Conservation (phyloP, 2,113 vertebrate genomes). For the Odocoileus hemionus region DNA sequence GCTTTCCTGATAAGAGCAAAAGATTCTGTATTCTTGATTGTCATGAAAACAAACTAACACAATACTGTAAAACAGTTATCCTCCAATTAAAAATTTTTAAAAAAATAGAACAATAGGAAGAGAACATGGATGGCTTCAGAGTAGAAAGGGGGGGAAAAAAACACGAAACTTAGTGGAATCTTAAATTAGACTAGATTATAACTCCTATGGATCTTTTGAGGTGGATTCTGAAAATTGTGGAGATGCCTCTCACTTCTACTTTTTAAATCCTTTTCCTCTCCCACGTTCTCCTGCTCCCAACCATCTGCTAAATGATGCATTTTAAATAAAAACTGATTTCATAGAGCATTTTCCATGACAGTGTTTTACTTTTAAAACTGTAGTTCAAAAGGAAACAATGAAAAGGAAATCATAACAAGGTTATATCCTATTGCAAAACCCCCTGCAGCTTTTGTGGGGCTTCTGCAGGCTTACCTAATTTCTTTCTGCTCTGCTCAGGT, state of each 20-base stretch:
- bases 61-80: neutral
- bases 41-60: neutral
- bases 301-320: neutral
- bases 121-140: neutral
- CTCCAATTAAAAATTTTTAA: neutral
- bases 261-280: neutral
- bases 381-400: neutral
- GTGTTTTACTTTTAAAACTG: slow-evolving; percentile 6
- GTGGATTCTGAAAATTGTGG: neutral
- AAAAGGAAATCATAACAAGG: neutral
- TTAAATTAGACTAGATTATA: neutral
- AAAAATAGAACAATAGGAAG: neutral
- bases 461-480: neutral
- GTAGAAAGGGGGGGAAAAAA: neutral
- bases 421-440: accelerated
- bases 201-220: neutral
- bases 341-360: neutral
- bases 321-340: neutral
- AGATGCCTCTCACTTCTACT: neutral
- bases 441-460: neutral
- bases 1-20: neutral
- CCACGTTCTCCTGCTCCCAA: neutral
- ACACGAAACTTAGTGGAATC: too few relatives aligned
- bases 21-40: neutral
- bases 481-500: neutral